Percentiles rank a stretch among this genome's conserved stretches.
Conservation (phyloP, 1,140 invertebrate genomes). For the Nephotettix cincticeps region DNA sequence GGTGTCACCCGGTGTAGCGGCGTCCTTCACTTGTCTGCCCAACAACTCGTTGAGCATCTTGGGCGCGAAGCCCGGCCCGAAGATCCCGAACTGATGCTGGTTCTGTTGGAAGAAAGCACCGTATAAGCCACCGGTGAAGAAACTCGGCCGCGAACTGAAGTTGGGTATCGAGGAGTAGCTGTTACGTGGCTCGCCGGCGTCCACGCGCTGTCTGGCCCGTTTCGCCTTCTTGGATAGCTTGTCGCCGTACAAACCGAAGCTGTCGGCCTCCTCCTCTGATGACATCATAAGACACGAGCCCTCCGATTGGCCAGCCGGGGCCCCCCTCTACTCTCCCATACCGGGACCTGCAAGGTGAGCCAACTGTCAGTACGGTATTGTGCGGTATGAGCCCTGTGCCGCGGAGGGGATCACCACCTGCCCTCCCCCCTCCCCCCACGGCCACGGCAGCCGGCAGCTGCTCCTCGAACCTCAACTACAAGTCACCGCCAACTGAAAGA, state of each 20-base stretch:
- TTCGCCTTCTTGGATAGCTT: conserved; percentile 86
- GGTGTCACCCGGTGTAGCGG: conserved; percentile 61
- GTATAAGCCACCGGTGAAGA: conserved; percentile 80
- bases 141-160: conserved; percentile 79
- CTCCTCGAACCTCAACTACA: background rate
- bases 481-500: too few relatives aligned
- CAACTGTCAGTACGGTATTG: conserved; percentile 42
- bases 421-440: conserved; percentile 16
- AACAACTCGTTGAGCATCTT: conserved; percentile 70
- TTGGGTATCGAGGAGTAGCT: conserved; percentile 86
- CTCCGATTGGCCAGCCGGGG: conserved; percentile 60
- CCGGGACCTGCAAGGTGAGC: conserved; percentile 40
- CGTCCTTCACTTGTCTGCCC: conserved; percentile 71
- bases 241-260: conserved; percentile 87
- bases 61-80: conserved; percentile 74
- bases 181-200: conserved; percentile 91
- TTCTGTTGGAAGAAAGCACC: conserved; percentile 72
- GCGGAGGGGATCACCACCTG: conserved; percentile 30
- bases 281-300: conserved; percentile 81
- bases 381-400: conserved; percentile 33
- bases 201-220: conserved; percentile 89
- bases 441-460: background rate
- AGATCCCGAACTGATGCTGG: conserved; percentile 72
- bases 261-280: conserved; percentile 90
- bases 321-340: conserved; percentile 40